phyloP scores from a whole-genome alignment of 2,888 invertebrate genomes.

The Linyphia triangularis region DNA sequence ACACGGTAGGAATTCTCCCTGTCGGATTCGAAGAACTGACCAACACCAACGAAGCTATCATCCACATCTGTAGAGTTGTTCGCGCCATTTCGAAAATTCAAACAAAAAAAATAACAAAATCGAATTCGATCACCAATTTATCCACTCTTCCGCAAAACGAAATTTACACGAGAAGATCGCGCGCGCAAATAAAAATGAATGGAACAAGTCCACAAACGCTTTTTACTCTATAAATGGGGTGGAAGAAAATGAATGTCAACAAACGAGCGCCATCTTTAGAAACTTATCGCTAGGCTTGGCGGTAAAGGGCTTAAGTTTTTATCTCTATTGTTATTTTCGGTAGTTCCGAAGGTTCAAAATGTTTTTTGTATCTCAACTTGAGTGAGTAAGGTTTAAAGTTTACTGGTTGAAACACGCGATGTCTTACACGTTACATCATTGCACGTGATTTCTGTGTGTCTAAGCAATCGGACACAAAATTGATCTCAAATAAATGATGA shows the following conservation, averaged over 20 bases:
- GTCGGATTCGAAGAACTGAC: not conserved
- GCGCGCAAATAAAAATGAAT: too few relatives aligned
- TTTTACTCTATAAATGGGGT: not conserved
- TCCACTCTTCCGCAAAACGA: not conserved
- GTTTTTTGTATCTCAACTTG: not conserved
- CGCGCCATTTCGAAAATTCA: constrained; percentile 7
- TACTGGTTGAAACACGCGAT: not conserved
- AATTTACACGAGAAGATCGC: not conserved
- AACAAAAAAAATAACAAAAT: not conserved
- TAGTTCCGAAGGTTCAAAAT: not conserved
- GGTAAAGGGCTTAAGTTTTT: not conserved
- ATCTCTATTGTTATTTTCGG: not conserved
- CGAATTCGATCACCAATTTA: not conserved
- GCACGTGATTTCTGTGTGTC: not conserved
- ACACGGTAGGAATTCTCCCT: constrained; percentile 63
- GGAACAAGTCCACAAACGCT: too few relatives aligned
- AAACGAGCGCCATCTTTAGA: not conserved
- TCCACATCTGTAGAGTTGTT: constrained; percentile 36
- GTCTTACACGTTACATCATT: not conserved
- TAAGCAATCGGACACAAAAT: not conserved
- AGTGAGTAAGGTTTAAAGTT: not conserved
- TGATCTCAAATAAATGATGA: too few relatives aligned
- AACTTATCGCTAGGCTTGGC: constrained; percentile 46
- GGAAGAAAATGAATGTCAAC: not conserved
- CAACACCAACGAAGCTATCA: constrained; percentile 27